Evolutionary conservation across 2,113 vertebrate genomes (phyloP).

Genomic region (Tricholaema leucomelas): DNA sequence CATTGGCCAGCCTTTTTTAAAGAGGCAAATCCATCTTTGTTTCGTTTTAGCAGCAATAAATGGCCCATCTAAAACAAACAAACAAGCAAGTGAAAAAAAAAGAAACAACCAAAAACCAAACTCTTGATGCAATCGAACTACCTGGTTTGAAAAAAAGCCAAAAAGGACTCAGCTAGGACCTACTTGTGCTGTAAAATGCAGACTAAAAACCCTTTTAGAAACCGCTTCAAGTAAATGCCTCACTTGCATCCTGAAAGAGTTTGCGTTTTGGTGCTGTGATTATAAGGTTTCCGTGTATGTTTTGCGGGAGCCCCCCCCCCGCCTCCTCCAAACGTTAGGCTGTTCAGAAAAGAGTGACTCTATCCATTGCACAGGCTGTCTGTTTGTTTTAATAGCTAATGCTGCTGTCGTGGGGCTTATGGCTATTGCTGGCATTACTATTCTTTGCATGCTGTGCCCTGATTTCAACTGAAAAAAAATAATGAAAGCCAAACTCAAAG

Average conservation of each 20-base stretch:
- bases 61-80: accelerated
- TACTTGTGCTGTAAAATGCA: neutral
- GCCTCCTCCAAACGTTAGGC: neutral
- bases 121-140: neutral
- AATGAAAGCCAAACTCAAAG: neutral
- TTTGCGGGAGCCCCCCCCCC: neutral
- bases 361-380: neutral
- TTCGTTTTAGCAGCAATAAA: neutral
- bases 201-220: neutral
- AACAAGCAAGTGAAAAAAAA: neutral
- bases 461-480: neutral
- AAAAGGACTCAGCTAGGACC: neutral
- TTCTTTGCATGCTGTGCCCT: neutral
- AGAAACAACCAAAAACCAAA: neutral
- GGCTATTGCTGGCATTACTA: neutral
- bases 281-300: neutral
- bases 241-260: neutral
- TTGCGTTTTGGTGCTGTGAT: neutral
- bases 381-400: neutral
- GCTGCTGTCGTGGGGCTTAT: neutral
- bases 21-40: neutral
- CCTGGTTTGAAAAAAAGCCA: neutral
- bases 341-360: neutral
- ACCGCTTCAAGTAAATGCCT: neutral
- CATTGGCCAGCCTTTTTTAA: neutral